These are phyloP conservation scores for Holotrichia oblita DNA, from an alignment of 1,140 invertebrate genomes.

Conservation along the genomic window DNA sequence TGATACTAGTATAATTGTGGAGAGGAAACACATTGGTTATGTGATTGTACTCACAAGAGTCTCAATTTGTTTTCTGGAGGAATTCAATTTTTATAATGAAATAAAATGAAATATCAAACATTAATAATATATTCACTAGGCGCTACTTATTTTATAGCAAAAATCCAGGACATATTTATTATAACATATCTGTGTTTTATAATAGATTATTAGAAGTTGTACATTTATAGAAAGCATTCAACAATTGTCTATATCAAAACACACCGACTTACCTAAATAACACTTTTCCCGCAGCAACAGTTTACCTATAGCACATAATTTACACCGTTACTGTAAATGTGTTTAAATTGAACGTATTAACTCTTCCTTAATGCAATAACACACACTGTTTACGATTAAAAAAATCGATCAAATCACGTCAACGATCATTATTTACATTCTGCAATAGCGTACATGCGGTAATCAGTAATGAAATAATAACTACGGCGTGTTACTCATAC, in stretches of 20 bases:
- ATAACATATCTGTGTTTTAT: no score
- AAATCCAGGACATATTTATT: no score
- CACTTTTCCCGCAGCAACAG: neutral
- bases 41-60: no score
- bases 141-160: no score
- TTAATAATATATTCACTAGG: no score
- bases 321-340: neutral
- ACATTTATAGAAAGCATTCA: neutral
- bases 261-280: neutral
- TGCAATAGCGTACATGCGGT: neutral
- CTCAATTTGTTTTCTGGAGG: no score
- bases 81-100: no score
- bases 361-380: neutral
- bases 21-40: no score
- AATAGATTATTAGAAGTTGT: no score
- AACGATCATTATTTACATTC: neutral
- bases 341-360: slow-evolving; percentile 4
- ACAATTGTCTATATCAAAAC: neutral
- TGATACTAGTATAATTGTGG: no score
- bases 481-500: neutral
- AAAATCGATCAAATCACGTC: slow-evolving; percentile 5
- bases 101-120: no score
- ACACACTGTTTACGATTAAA: neutral
- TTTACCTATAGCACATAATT: slow-evolving; percentile 1
- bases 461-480: neutral